A percentile compares a stretch with the other conserved stretches of the same genome.
These are phyloP conservation scores for Choristoneura rosaceana DNA, from an alignment of 2,888 invertebrate species.

Conservation along the genomic window DNA sequence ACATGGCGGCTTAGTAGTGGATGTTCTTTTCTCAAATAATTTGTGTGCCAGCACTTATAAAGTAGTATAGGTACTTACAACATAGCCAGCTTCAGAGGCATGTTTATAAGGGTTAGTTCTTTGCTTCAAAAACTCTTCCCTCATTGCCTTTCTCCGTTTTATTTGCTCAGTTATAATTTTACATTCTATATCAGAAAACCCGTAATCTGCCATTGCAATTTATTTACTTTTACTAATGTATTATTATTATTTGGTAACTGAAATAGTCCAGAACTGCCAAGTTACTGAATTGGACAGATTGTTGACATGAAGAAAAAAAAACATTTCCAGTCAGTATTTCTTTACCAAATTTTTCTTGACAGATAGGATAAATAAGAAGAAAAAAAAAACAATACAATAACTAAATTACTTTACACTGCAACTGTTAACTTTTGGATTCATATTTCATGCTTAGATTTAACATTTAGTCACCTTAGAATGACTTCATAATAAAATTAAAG, in stretches of 20 bases:
- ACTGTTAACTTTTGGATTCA: background rate
- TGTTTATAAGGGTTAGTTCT: conserved; percentile 89
- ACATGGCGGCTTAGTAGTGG: too few relatives aligned
- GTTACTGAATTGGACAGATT: background rate
- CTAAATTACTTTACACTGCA: background rate
- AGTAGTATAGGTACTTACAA: conserved; percentile 84
- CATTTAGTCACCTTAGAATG: background rate
- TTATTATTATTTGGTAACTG: background rate
- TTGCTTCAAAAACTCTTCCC: conserved; percentile 90
- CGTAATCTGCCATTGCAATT: conserved; percentile 65
- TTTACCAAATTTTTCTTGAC: background rate
- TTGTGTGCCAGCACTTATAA: too few relatives aligned
- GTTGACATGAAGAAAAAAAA: conserved; percentile 4
- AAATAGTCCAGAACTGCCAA: background rate
- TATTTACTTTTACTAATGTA: background rate
- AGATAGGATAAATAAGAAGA: background rate
- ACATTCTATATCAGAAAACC: conserved; percentile 80
- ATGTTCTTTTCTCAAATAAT: too few relatives aligned
- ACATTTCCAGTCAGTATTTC: background rate
- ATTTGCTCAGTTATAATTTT: conserved; percentile 86
- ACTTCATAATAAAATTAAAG: conserved; percentile 14
- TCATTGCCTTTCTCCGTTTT: conserved; percentile 84
- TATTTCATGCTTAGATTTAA: background rate
- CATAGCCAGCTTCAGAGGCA: conserved; percentile 88
- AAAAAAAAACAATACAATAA: background rate